Evolutionary conservation across 2,113 vertebrate species (phyloP).

Genomic region (Amblyopsis rosae): DNA sequence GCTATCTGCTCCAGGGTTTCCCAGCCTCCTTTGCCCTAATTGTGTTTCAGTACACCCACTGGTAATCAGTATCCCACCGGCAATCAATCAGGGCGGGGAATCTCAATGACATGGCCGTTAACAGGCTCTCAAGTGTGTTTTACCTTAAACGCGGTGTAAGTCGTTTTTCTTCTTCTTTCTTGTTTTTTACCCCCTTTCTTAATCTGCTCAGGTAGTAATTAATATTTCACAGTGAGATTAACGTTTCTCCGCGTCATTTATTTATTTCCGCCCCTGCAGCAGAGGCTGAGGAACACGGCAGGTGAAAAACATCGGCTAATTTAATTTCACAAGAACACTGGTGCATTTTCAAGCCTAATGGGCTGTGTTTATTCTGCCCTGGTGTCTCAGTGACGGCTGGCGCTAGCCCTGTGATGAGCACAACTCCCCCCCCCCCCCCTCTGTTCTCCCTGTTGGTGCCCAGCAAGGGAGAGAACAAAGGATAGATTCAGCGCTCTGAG

Average conservation of each 20-base stretch:
- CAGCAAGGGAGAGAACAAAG: slow-evolving; percentile 16
- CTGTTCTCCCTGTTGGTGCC: not conserved
- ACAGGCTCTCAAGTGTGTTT: slow-evolving; percentile 1
- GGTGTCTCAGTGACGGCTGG: not conserved
- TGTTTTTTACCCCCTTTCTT: not conserved
- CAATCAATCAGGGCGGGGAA: slow-evolving; percentile 16
- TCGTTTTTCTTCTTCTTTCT: not conserved
- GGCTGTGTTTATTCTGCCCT: not conserved
- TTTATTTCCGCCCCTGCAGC: not conserved
- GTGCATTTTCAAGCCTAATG: not conserved
- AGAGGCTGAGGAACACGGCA: not conserved
- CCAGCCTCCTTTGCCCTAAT: slow-evolving; percentile 2
- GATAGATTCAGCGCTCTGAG: slow-evolving; percentile 6
- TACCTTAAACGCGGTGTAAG: slow-evolving; percentile 11
- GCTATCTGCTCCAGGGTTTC: slow-evolving; percentile 3
- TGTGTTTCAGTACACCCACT: not conserved
- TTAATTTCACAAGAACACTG: slow-evolving; percentile 12
- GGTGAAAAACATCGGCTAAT: slow-evolving; percentile 3
- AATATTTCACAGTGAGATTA: slow-evolving; percentile 2
- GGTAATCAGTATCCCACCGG: slow-evolving; percentile 5
- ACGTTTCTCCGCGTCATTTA: not conserved
- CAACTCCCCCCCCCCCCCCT: not conserved
- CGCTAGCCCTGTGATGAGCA: not conserved
- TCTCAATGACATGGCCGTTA: not conserved
- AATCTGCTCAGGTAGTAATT: slow-evolving; percentile 15